phyloP scores from a whole-genome alignment of 2,888 invertebrate species.

The Mesopsocus fuscifrons region DNA sequence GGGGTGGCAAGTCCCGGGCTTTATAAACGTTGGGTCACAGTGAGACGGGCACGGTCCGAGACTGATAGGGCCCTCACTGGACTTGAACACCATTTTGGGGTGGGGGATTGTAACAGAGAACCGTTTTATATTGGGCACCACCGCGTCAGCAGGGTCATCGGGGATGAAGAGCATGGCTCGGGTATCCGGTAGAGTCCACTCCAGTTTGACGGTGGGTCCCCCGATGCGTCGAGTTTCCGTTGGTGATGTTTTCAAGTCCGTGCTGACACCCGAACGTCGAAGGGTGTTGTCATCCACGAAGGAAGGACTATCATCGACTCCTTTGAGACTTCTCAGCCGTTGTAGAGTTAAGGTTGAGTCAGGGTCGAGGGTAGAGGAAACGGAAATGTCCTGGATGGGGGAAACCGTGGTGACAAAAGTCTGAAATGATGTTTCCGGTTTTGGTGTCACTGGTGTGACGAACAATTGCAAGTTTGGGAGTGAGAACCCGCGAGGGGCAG shows the following conservation, averaged over 20 bases:
- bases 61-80: background rate
- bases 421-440: too few relatives aligned
- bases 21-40: slow-evolving; percentile 40
- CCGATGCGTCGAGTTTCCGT: slow-evolving; percentile 9
- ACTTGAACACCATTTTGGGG: slow-evolving; percentile 12
- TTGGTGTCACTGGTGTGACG: too few relatives aligned
- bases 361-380: too few relatives aligned
- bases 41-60: slow-evolving; percentile 18
- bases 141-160: slow-evolving; percentile 21
- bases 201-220: slow-evolving; percentile 14
- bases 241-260: background rate
- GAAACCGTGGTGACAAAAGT: too few relatives aligned
- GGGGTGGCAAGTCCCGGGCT: slow-evolving; percentile 42
- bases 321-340: too few relatives aligned
- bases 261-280: slow-evolving; percentile 14
- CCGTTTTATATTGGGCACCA: slow-evolving; percentile 26
- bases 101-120: slow-evolving; percentile 36
- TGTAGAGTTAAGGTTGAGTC: too few relatives aligned
- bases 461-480: too few relatives aligned
- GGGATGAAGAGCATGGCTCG: slow-evolving; percentile 39
- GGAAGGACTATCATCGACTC: slow-evolving; percentile 11
- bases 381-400: too few relatives aligned
- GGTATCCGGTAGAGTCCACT: slow-evolving; percentile 29
- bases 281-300: slow-evolving; percentile 14
- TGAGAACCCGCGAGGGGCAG: too few relatives aligned